Evolutionary conservation across 2,888 invertebrate species (phyloP).

Genomic region (Apodemia mormo): DNA sequence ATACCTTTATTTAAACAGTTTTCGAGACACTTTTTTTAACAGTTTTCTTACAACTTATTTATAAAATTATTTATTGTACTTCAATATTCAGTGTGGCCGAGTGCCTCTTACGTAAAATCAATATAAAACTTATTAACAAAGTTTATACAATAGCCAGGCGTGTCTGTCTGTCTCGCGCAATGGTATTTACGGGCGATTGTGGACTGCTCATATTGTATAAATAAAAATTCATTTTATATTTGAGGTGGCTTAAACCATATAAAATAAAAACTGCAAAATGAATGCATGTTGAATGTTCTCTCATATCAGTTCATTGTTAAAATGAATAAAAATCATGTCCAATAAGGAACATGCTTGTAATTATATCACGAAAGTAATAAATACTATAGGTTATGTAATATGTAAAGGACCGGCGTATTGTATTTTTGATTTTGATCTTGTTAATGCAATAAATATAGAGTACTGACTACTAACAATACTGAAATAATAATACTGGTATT

Average conservation of each 20-base stretch:
- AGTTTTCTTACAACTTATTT: slow-evolving; percentile 72
- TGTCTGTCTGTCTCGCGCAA: slow-evolving; percentile 44
- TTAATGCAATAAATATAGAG: too few relatives aligned
- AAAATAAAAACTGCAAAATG: background rate
- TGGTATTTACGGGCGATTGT: slow-evolving; percentile 38
- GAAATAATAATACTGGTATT: too few relatives aligned
- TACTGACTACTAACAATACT: too few relatives aligned
- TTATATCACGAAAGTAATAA: too few relatives aligned
- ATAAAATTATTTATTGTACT: slow-evolving; percentile 76
- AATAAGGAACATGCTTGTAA: too few relatives aligned
- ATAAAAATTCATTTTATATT: background rate
- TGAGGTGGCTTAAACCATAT: background rate
- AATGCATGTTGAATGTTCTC: background rate
- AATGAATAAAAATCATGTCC: too few relatives aligned
- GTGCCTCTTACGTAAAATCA: slow-evolving; percentile 72
- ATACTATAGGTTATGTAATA: too few relatives aligned
- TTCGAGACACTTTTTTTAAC: slow-evolving; percentile 71
- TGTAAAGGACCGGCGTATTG: too few relatives aligned
- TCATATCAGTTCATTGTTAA: background rate
- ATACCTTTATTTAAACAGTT: slow-evolving; percentile 47
- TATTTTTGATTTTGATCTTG: too few relatives aligned
- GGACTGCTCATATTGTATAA: slow-evolving; percentile 29
- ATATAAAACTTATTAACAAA: slow-evolving; percentile 70
- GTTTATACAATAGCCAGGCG: slow-evolving; percentile 60
- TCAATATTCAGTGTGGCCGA: slow-evolving; percentile 64